Base-by-base conservation (phyloP, 2,888 invertebrate species). In the Stegophylla sp. region DNA sequence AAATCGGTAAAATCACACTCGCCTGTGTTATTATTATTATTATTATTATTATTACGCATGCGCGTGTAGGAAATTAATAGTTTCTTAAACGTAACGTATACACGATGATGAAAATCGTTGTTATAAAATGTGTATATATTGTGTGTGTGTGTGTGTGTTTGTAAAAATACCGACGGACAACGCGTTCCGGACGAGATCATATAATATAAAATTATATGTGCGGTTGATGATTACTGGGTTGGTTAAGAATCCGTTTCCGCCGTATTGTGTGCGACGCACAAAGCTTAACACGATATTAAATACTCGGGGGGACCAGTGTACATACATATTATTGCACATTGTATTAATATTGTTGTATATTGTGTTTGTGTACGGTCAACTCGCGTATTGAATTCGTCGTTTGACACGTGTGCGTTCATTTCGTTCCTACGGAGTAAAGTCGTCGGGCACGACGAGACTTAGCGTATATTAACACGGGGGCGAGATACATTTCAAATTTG, bases 231-330 rank as follows among this genome's bases (percentile, higher is more conserved):
- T 69, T 69, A 48, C 26, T 48, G 26, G 48, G n/a, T 51, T 13
- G 26, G 59, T 26, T 26, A 59, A 59, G 59, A 59, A 59, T 59
- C 13, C 67, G 48, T 69, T 69, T 69, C 67, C 48, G 67, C 12
- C 48, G n/a, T n/a, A 69, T 69, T 28, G 67, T 69, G 3, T 12
- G 17, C 26, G 23, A 23, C 23, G 15, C 64, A 43, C 41, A 5
- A 23, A n/a, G 15, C 20, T 4, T 28, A 63, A 41, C 63, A 63
- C n/a, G n/a, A 12, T 34, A 63, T 3, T 34, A 34, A 28, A n/a
- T 17, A 17, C 9, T 15, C n/a, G n/a, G n/a, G n/a, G 1, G 20
- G 41, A 51, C 17, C 17, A 1, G 34, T 20, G 64, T 3, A 41
- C 41, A 41, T 43, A 13, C n/a, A n/a, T n/a, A n/a, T n/a, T n/a